Conservation (phyloP, 2,888 invertebrate species). For the Rotaria sp. region DNA sequence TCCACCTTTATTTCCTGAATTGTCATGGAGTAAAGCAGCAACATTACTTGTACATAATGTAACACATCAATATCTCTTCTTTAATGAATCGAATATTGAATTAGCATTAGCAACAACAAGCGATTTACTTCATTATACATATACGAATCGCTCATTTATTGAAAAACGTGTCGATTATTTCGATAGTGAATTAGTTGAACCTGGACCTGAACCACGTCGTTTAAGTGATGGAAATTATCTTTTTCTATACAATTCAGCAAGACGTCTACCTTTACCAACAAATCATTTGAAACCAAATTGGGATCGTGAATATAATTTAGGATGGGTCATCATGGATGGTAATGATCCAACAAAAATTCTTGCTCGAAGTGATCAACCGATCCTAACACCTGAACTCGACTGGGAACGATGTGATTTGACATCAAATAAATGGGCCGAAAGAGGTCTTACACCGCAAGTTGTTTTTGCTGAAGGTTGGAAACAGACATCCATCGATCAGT, state of each 20-base stretch:
- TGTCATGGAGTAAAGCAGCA: neutral
- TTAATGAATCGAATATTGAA: constrained; percentile 1
- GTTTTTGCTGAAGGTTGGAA: neutral
- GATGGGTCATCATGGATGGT: neutral
- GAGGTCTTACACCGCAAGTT: neutral
- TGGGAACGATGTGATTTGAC: neutral
- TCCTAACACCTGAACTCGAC: neutral
- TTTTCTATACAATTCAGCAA: neutral
- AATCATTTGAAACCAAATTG: neutral
- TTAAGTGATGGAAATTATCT: constrained; percentile 5
- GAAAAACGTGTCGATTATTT: neutral
- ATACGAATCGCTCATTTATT: neutral
- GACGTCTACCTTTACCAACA: neutral
- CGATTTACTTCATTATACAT: neutral
- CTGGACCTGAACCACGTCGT: neutral
- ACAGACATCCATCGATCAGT: neutral
- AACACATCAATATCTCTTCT: neutral
- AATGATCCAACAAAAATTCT: neutral
- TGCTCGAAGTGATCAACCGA: neutral
- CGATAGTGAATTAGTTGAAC: neutral
- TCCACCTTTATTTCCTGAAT: constrained; percentile 4
- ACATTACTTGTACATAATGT: neutral
- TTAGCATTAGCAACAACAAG: neutral
- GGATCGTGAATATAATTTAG: constrained; percentile 2
- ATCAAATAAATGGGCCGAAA: neutral